Evolutionary conservation across 37 sponge, comb jelly and placozoan species (phyloP), one percentile per base, ranked within the genome.

Genomic region (Chondrilla cf. caribensis): DNA sequence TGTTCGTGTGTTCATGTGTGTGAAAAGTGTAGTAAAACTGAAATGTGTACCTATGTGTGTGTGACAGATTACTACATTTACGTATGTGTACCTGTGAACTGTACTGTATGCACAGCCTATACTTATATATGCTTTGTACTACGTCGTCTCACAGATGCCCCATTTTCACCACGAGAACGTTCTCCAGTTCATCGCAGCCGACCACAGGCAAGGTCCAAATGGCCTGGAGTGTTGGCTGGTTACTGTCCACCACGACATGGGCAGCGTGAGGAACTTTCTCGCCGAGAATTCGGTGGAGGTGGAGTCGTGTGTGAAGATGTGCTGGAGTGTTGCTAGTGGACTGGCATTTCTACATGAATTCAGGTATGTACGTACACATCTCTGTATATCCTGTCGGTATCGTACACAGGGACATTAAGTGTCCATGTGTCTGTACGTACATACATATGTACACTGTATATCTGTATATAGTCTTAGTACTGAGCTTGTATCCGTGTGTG

Each of bases 261-360:
- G 93, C 43, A 25, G 78, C 32, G 78, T 93, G 54, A 40, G 60
- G 25, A 79, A 86, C 19, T 87, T 84, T 85, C 68, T 93, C 19
- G 39, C 25, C 8, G 29, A 54, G 26, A 87, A 84, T 29, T 39
- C 44, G 0, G 29, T 89, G 26, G 47, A 76, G 18, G 40, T 68
- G 29, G 38, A 32, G 11, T 35, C 73, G n/a, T 41, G 77, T 29
- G 28, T 86, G 3, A 39, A 47, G 21, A 26, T 89, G 44, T 59
- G 76, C 35, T 35, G 43, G 58, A 79, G 91, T 1, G 51, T 86
- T 1, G 84, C 82, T 18, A 54, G 84, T 76, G 93, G 93, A 26
- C 55, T 93, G 78, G 91, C 87, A 18, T 73, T 86, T 79, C 60
- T 93, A 58, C 93, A 93, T 51, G 90, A 85, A 33, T 32, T 85